Conservation (phyloP, 2,113 vertebrate genomes). For the Xyliphius kryptos region DNA sequence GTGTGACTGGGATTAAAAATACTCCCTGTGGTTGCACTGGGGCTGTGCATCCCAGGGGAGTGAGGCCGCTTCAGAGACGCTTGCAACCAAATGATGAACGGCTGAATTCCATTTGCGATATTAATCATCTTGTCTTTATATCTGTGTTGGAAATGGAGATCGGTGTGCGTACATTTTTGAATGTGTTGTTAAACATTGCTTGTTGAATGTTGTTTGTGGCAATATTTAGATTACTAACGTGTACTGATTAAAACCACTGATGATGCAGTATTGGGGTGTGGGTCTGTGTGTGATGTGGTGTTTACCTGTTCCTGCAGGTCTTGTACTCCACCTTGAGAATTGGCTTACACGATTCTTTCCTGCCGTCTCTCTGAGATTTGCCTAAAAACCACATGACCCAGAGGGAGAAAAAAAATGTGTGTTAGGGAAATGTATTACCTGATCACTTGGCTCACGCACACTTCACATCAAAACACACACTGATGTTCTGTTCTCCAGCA, state of each 20-base stretch:
- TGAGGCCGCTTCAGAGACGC: too few relatives aligned
- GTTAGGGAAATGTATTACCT: constrained; percentile 1
- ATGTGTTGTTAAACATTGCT: too few relatives aligned
- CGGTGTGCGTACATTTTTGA: too few relatives aligned
- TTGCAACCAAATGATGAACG: too few relatives aligned
- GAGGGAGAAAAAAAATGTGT: not conserved
- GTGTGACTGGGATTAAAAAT: too few relatives aligned
- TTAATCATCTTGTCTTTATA: too few relatives aligned
- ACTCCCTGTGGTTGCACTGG: too few relatives aligned
- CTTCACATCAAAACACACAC: not conserved
- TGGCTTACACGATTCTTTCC: constrained; percentile 94
- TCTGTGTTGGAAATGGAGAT: too few relatives aligned
- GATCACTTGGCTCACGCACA: not conserved
- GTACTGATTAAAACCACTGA: not conserved
- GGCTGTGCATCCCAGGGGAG: too few relatives aligned
- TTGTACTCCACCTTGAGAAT: constrained; percentile 98
- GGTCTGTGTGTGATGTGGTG: constrained; percentile 9
- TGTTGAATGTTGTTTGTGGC: too few relatives aligned
- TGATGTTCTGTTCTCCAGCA: not conserved
- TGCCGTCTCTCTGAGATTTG: constrained; percentile 87
- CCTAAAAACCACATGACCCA: constrained; percentile 59
- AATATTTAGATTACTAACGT: too few relatives aligned
- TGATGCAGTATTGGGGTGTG: not conserved
- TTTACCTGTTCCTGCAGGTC: constrained; percentile 86
- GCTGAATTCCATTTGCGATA: too few relatives aligned